Conservation (phyloP, 2,113 vertebrate species). For the Brachypodius melanocephalos region DNA sequence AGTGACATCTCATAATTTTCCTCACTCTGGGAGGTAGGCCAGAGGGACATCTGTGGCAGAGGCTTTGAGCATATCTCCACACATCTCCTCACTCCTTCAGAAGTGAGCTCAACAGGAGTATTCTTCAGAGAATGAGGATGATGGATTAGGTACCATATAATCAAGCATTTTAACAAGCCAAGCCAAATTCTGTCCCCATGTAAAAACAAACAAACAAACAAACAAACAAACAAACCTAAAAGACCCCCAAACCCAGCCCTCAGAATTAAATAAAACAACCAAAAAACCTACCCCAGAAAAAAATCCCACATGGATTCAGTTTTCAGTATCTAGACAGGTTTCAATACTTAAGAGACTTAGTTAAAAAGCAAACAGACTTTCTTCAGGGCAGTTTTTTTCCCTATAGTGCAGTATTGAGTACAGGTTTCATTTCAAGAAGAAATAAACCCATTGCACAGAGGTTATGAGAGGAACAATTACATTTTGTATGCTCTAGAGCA, state of each 20-base stretch:
- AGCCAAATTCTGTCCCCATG: background rate
- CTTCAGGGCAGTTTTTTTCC: background rate
- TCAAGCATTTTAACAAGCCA: background rate
- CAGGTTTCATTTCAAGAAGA: background rate
- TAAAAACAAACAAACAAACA: background rate
- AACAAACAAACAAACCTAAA: background rate
- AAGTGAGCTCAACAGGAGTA: background rate
- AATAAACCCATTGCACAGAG: background rate
- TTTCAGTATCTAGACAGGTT: background rate
- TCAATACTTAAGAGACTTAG: background rate
- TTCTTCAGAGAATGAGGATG: background rate
- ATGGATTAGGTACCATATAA: background rate
- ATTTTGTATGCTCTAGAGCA: background rate
- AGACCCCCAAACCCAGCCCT: background rate
- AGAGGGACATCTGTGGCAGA: background rate
- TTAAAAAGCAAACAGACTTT: background rate
- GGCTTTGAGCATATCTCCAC: background rate
- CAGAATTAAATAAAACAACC: background rate
- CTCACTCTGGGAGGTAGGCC: background rate
- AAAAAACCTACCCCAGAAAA: background rate
- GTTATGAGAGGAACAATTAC: background rate
- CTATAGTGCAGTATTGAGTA: background rate
- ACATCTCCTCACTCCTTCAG: background rate
- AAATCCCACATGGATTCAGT: accelerated
- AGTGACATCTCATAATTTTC: accelerated